These are phyloP conservation scores for Probosciger aterrimus DNA, from an alignment of 2,113 vertebrate genomes.

Conservation along the genomic window DNA sequence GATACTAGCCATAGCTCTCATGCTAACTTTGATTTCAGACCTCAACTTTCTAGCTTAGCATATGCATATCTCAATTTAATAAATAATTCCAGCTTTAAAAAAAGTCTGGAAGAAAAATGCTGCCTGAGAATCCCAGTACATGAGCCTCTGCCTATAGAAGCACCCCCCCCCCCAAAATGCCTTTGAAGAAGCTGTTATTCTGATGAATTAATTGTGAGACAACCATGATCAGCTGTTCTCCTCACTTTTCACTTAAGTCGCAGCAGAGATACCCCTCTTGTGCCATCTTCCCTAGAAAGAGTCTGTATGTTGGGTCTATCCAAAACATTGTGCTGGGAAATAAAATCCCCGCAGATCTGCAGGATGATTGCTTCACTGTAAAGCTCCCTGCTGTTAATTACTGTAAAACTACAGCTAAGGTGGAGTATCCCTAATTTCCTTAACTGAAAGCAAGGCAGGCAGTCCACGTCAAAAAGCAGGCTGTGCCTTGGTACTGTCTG, in stretches of 20 bases:
- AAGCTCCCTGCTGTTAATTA: neutral
- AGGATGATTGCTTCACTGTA: neutral
- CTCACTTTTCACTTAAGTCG: rapidly evolving
- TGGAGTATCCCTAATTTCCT: neutral
- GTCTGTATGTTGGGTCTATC: too few relatives aligned
- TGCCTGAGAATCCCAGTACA: neutral
- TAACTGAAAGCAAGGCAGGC: neutral
- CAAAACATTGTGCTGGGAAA: neutral
- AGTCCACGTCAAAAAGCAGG: too few relatives aligned
- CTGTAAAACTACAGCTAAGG: neutral
- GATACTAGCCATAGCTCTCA: neutral
- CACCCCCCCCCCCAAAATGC: neutral
- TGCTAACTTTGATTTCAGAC: neutral
- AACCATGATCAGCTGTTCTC: neutral
- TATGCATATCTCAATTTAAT: too few relatives aligned
- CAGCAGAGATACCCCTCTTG: neutral
- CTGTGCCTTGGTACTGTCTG: neutral
- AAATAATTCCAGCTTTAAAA: neutral
- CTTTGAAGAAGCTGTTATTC: neutral
- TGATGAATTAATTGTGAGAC: neutral
- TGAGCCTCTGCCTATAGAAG: neutral
- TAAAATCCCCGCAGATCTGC: too few relatives aligned
- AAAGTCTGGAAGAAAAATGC: neutral
- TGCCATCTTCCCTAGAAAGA: neutral
- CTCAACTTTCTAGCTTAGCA: neutral